Base-by-base conservation (phyloP, 1,140 invertebrate genomes). In the Atta texana region DNA sequence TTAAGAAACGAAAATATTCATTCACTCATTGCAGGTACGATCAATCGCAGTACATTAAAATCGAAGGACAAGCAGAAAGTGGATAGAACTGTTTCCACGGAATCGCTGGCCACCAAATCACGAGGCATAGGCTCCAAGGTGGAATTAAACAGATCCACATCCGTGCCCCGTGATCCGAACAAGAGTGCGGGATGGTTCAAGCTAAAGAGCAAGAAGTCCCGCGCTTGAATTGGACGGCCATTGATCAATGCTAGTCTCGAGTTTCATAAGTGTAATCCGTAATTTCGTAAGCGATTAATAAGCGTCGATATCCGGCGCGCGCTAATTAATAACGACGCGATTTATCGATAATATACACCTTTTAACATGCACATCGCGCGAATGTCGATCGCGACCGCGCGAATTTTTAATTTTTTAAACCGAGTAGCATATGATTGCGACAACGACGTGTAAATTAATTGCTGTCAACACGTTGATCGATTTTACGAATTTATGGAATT, bases 131-230 rank as follows among this genome's bases (percentile, higher is more conserved):
- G 93, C 75, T 94, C 93, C 24, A 95, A 96, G 71, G 89, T 94
- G 87, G 92, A 95, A 86, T 74, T 95, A 87, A 92, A 92, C 92
- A 95, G 97, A 87, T 97, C 97, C 0, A 96, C 96, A 51, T 97
- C 97, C 0, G 97, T 97, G 95, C 97, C 97, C 82, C 96, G 96
- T 88, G 96, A 97, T 90, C 95, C 96, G 76, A 96, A 96, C 92
- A 97, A 97, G 90, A 96, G 96, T 77, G 96, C 97, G 49, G 97
- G 97, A 81, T 97, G 97, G 97, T 97, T 97, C 91, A 97, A 97
- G 92, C 94, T 96, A 87, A 96, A 96, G 92, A 96, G 95, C 93
- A 97, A 97, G 89, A 96, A 96, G 90, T 96, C 95, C 89, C 94
- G 94, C 88, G 93, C 94, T 90, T 95, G 90, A 95, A 88, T 74